Conservation (phyloP, 2,888 invertebrate species). For the Aleiodes alternator region DNA sequence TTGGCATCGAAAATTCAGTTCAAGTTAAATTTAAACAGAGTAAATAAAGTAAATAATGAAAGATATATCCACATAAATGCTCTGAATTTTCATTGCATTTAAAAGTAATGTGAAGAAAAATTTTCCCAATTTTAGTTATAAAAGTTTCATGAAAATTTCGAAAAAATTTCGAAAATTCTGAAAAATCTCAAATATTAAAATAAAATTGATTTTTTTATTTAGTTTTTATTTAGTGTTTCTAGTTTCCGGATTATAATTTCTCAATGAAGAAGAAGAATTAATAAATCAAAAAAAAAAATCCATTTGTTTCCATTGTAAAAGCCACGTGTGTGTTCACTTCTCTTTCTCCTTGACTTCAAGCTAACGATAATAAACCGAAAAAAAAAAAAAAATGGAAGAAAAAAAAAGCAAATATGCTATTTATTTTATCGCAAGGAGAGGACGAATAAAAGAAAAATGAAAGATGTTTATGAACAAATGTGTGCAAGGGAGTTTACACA, state of each 20-base stretch:
- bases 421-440: no score
- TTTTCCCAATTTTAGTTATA: no score
- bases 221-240: no score
- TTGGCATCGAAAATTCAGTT: conserved; percentile 29
- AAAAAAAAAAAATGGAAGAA: no score
- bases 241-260: no score
- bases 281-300: background rate
- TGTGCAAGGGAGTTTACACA: conserved; percentile 33
- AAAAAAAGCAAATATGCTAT: no score
- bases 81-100: conserved; percentile 18
- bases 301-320: conserved; percentile 1
- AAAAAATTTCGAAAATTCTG: no score
- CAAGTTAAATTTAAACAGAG: conserved; percentile 19
- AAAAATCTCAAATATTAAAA: no score
- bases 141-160: no score
- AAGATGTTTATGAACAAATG: conserved; percentile 20
- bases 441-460: no score
- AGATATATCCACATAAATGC: conserved; percentile 1
- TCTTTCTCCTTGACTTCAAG: background rate
- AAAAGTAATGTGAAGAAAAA: background rate
- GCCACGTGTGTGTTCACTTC: conserved; percentile 11
- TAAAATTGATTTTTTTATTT: no score
- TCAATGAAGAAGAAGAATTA: background rate
- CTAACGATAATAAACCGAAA: no score
- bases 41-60: conserved; percentile 28